phyloP scores from a whole-genome alignment of 2,797 vertebrate genomes.

The Gouania willdenowi region DNA sequence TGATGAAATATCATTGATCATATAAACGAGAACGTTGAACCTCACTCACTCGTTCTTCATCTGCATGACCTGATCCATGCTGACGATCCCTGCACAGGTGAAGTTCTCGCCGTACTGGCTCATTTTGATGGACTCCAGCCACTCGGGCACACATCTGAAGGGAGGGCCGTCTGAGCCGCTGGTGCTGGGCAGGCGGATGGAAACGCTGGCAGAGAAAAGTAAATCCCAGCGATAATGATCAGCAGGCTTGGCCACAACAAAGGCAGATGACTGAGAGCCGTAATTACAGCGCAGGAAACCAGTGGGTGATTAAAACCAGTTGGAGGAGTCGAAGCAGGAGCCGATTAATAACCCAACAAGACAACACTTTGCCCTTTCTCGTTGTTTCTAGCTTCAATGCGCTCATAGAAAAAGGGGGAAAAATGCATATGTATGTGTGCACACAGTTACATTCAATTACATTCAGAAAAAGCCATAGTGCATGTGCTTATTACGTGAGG shows the following conservation, averaged over 20 bases:
- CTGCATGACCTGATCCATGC: conserved; percentile 92
- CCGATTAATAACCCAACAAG: conserved; percentile 29
- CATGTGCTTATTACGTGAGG: too few relatives aligned
- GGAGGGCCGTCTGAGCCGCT: conserved; percentile 89
- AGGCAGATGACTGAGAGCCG: conserved; percentile 28
- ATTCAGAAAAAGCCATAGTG: neutral
- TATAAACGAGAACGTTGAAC: too few relatives aligned
- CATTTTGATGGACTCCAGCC: conserved; percentile 98
- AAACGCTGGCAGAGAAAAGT: conserved; percentile 76
- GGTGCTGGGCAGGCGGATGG: conserved; percentile 95
- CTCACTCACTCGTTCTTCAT: conserved; percentile 89
- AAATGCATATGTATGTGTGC: conserved; percentile 14
- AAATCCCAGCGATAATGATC: conserved; percentile 33
- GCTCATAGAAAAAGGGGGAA: conserved; percentile 28
- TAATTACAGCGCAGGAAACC: conserved; percentile 54
- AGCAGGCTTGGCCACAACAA: conserved; percentile 44
- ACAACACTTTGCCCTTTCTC: conserved; percentile 33
- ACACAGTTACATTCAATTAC: conserved; percentile 11
- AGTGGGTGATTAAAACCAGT: conserved; percentile 62
- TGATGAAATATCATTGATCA: too few relatives aligned
- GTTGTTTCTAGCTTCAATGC: conserved; percentile 16
- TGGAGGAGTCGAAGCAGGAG: conserved; percentile 45
- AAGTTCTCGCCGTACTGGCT: conserved; percentile 95
- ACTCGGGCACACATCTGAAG: conserved; percentile 89
- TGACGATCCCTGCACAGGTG: conserved; percentile 80